These are phyloP conservation scores for Nudaria mundana DNA, from an alignment of 2,888 invertebrate genomes.

Conservation along the genomic window DNA sequence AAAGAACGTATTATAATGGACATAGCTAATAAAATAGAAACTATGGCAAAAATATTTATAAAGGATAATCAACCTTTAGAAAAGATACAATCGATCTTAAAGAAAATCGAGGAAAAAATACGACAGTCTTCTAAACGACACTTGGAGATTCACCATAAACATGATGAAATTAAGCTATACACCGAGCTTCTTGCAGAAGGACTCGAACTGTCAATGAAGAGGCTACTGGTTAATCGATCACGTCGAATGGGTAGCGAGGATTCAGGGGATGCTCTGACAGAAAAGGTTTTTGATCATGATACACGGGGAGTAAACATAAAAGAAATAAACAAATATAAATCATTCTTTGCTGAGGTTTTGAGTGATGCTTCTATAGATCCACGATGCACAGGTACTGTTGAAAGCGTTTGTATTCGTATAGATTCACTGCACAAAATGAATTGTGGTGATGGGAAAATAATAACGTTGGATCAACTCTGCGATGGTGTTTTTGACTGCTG, in stretches of 20 bases:
- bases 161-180: constrained; percentile 33
- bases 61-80: constrained; percentile 28
- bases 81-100: constrained; percentile 34
- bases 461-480: constrained; percentile 51
- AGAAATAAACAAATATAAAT: constrained; percentile 18
- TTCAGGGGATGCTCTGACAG: constrained; percentile 9
- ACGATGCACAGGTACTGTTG: constrained; percentile 31
- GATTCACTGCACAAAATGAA: constrained; percentile 41
- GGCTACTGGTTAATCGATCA: constrained; percentile 8
- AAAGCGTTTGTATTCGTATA: constrained; percentile 43
- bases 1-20: constrained; percentile 25
- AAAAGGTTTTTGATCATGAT: constrained; percentile 13
- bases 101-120: constrained; percentile 33
- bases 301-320: constrained; percentile 7
- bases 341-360: constrained; percentile 15
- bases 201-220: constrained; percentile 29
- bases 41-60: constrained; percentile 32
- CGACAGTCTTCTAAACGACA: constrained; percentile 29
- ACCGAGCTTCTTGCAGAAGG: constrained; percentile 35
- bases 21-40: constrained; percentile 41
- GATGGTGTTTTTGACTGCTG: constrained; percentile 51
- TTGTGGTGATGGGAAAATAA: constrained; percentile 40
- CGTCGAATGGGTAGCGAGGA: constrained; percentile 10
- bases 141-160: constrained; percentile 23
- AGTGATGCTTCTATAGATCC: constrained; percentile 14